Conservation (phyloP, 2,113 vertebrate species). For the Sclerurus mexicanus region DNA sequence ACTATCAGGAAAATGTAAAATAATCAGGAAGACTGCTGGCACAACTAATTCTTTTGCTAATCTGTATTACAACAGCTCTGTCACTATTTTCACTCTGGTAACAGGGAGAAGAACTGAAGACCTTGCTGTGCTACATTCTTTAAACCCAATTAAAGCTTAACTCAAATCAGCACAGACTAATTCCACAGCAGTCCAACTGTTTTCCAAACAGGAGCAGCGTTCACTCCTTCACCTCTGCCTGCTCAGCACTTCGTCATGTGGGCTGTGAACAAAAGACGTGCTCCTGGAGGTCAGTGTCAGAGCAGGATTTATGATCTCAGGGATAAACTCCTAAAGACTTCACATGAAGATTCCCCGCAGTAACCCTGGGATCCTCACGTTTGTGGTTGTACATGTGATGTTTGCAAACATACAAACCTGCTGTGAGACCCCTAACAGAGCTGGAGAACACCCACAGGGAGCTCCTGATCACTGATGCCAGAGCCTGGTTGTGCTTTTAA, state of each 20-base stretch:
- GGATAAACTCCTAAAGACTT: not conserved
- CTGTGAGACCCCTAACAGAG: not conserved
- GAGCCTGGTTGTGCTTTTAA: not conserved
- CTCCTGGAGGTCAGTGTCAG: not conserved
- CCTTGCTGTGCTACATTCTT: not conserved
- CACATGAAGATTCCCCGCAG: not conserved
- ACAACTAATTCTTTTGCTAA: not conserved
- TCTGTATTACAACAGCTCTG: not conserved
- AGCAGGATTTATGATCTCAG: not conserved
- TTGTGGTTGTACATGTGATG: not conserved
- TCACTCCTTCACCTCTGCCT: not conserved
- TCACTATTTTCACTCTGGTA: not conserved
- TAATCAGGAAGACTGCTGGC: not conserved
- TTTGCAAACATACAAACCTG: not conserved
- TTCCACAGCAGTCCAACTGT: too few species aligned
- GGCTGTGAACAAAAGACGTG: not conserved
- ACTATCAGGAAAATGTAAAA: not conserved
- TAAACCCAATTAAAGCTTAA: not conserved
- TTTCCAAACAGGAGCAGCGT: fast-evolving
- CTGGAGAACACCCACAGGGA: too few species aligned
- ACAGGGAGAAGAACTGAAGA: not conserved
- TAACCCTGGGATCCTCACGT: not conserved
- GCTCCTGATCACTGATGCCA: too few species aligned
- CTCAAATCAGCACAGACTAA: not conserved
- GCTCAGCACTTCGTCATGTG: not conserved